Evolutionary conservation across 1,140 invertebrate genomes (phyloP).

Genomic region (Acromyrmex heyeri): DNA sequence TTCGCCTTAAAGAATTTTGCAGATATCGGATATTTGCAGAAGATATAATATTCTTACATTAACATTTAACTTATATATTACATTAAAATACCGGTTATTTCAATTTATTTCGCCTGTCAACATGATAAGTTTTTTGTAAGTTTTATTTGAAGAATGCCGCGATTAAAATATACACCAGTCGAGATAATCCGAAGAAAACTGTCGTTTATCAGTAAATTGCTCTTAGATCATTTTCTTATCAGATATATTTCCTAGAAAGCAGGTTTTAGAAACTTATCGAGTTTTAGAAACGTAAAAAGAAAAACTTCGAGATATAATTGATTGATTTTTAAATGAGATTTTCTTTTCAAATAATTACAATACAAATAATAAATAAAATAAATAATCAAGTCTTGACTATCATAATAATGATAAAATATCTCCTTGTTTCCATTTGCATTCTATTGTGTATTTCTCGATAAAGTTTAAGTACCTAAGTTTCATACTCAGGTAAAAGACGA

Average conservation of each 20-base stretch:
- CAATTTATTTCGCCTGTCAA: not conserved
- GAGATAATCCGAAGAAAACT: not conserved
- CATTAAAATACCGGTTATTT: not conserved
- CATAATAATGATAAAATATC: not conserved
- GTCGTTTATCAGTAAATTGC: not conserved
- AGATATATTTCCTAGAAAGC: not conserved
- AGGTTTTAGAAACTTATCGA: not conserved
- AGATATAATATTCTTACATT: not conserved
- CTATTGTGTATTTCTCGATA: not conserved
- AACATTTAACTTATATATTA: not conserved
- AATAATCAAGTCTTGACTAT: not conserved
- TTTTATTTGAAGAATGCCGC: not conserved
- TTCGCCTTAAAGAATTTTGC: not conserved
- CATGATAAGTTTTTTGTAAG: not conserved
- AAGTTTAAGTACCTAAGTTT: not conserved
- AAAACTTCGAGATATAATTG: not conserved
- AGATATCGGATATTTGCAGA: not conserved
- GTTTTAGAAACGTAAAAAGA: not conserved
- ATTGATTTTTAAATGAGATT: not conserved
- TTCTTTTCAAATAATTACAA: not conserved
- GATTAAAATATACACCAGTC: not conserved
- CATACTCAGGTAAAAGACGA: not conserved
- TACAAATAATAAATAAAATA: not conserved
- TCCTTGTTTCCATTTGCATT: not conserved
- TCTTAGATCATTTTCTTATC: not conserved